These are phyloP conservation scores for Psittacula echo DNA, from an alignment of 2,797 vertebrate genomes.

Conservation along the genomic window DNA sequence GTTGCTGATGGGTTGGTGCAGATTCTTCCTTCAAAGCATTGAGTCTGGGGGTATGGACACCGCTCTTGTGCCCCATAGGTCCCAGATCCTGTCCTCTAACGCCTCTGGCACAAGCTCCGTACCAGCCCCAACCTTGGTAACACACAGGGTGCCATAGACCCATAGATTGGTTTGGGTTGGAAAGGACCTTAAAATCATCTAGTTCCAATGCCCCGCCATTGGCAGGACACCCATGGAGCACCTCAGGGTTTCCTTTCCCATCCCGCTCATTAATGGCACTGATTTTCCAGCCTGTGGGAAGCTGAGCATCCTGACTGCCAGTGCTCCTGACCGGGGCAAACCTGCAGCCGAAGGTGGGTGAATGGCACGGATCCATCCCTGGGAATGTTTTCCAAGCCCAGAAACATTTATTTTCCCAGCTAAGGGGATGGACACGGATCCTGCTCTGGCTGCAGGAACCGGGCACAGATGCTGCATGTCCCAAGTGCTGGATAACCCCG, in stretches of 20 bases:
- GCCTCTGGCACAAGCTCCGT: fast-evolving
- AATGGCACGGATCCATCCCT: neutral
- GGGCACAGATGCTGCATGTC: neutral
- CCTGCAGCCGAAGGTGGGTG: neutral
- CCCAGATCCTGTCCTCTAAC: neutral
- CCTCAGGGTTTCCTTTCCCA: neutral
- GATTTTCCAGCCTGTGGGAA: neutral
- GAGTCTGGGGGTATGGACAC: neutral
- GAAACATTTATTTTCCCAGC: neutral
- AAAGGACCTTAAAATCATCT: neutral
- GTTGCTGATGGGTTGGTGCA: neutral
- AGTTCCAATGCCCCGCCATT: neutral
- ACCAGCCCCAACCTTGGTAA: neutral
- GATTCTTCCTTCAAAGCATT: neutral
- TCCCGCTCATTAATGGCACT: fast-evolving
- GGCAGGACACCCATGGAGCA: neutral
- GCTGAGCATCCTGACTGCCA: neutral
- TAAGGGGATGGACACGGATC: neutral
- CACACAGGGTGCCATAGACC: neutral
- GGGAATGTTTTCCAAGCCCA: neutral
- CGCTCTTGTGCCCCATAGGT: neutral
- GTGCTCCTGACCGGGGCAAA: neutral
- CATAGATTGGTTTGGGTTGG: neutral
- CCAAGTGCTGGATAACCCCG: neutral
- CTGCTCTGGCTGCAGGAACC: fast-evolving